Base-by-base conservation (phyloP, 2,113 vertebrate genomes). In the Macaca mulatta region DNA sequence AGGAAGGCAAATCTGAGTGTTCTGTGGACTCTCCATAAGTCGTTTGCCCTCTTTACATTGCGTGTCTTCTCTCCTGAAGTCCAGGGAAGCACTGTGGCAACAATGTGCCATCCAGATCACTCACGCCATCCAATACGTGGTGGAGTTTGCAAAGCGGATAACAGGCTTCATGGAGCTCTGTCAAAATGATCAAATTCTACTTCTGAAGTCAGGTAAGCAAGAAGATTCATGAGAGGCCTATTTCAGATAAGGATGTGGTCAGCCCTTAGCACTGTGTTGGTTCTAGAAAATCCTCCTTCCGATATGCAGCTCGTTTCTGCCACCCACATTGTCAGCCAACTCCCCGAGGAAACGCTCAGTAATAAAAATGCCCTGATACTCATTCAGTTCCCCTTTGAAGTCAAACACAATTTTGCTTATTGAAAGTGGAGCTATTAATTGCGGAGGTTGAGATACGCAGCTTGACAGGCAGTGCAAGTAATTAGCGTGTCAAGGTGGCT, bases 91-190 rank as follows among this genome's bases (percentile, higher is more conserved):
- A 61, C 98, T 99, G 97, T 99, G 99, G 99, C 99, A 99, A 97
- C 99, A 99, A 95, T 99, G 99, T 98, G 99, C 99, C 96, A 99
- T 99, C 98, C 99, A 99, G 99, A 99, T 99, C 98, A 99, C 99
- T 45, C 99, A 99, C 9, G 99, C 99, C 74, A 99, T 99, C 98
- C 99, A 99, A 98, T 99, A 99, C 0, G 99, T 99, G 97, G 99
- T 99, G 82, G 99, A 99, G 98, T 99, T 99, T 88, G 99, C 99
- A 72, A 99, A 99, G 99, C 99, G 99, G 97, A 99, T 99, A 98
- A 99, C 99, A 80, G 99, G 99, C 96, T 99, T 99, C 99, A 99
- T 99, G 99, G 99, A 99, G 95, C 99, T 99, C 97, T 99, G 99
- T 98, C 99, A 99, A 98, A 99, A 99, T 38, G 99, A 99, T 98